Base-by-base conservation (phyloP, 1,140 invertebrate genomes). In the Elymnias hypermnestra region DNA sequence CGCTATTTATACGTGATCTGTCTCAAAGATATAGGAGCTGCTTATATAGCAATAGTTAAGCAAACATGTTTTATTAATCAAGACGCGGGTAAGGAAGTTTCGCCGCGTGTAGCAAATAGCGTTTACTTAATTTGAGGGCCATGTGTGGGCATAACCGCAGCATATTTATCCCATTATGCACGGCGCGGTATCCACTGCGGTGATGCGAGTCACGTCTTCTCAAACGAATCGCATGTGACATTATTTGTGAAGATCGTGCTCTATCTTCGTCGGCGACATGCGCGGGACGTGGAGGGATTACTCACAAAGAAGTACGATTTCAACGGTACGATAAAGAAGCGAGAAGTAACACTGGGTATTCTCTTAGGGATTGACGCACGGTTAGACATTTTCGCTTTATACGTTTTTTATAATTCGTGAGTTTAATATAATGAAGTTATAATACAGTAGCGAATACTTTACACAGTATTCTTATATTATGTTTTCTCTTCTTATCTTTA, bases 201-300 rank as follows among this genome's bases (percentile, higher is more conserved):
- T 60, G 73, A 84, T 84, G 81, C 81, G 68, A 79, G 81, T 81
- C 81, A 84, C 81, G 81, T 84, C 64, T 63, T 58, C 59, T 66
- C 77, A 84, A 84, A 84, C 81, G 81, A 84, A 84, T 84, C 81
- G 81, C 81, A 83, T 84, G 81, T 84, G 81, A 84, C 81, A 84
- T 84, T 84, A 84, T 84, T 84, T 84, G 77, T 83, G 77, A 84
- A 83, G 81, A 84, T 84, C 81, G 81, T 84, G 81, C 81, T 84
- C 81, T 84, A 83, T 84, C 81, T 84, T 84, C 81, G 81, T 84
- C 81, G 74, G 75, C 74, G 76, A 78, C 81, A 72, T 75, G 55
- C 61, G 59, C 55, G 69, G 68, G 68, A 83, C 81, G 81, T 82
- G 81, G 76, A 81, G 74, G 77, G 77, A 84, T 84, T 83, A 81